Evolutionary conservation across 2,888 invertebrate genomes (phyloP).

Genomic region (Eulithis testata): DNA sequence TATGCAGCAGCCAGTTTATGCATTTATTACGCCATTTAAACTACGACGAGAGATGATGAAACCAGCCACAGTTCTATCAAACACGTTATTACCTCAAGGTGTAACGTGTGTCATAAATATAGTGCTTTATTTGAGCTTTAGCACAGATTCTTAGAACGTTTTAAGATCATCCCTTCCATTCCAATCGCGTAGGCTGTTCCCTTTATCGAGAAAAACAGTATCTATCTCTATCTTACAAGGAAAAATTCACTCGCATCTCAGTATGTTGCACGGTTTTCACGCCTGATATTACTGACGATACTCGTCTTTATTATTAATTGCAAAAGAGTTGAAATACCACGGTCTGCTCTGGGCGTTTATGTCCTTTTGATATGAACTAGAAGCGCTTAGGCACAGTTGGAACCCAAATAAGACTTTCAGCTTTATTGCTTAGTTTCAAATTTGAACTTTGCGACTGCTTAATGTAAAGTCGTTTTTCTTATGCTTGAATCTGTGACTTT

Average conservation of each 20-base stretch:
- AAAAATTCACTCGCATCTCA: conserved; percentile 76
- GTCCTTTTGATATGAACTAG: conserved; percentile 44
- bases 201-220: conserved; percentile 77
- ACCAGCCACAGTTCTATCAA: conserved; percentile 1
- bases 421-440: background rate
- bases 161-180: conserved; percentile 80
- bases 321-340: conserved; percentile 7
- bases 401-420: conserved; percentile 20
- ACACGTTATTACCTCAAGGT: background rate
- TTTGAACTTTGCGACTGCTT: background rate
- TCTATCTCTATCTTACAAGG: conserved; percentile 73
- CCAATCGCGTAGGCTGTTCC: conserved; percentile 77
- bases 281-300: conserved; percentile 43
- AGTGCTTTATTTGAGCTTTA: conserved; percentile 51
- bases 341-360: conserved; percentile 33
- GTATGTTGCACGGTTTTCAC: conserved; percentile 63
- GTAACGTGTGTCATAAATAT: conserved; percentile 16
- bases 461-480: conserved; percentile 8
- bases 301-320: conserved; percentile 41
- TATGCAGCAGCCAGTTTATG: conserved; percentile 66
- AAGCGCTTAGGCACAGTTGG: conserved; percentile 40
- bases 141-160: conserved; percentile 66
- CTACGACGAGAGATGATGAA: conserved; percentile 16
- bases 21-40: conserved; percentile 44
- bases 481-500: conserved; percentile 34